These are phyloP conservation scores for Spheniscus mendiculus DNA, from an alignment of 2,113 vertebrate genomes.

Conservation along the genomic window DNA sequence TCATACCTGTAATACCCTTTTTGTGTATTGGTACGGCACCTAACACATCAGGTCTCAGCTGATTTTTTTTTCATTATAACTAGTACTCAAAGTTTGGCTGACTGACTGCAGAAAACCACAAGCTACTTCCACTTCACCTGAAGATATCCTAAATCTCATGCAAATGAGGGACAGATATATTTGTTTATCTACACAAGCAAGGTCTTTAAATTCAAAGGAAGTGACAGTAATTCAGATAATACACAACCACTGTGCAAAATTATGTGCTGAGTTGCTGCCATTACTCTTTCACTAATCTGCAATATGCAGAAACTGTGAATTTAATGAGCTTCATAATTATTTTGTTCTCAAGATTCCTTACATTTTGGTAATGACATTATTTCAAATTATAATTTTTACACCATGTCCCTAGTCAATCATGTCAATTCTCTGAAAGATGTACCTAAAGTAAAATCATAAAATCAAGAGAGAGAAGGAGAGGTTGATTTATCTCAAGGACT, in stretches of 20 bases:
- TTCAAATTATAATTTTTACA: constrained; percentile 29
- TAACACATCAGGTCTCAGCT: background rate
- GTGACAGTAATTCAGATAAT: constrained; percentile 41
- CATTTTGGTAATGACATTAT: constrained; percentile 42
- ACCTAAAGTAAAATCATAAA: background rate
- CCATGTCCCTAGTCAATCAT: constrained; percentile 3
- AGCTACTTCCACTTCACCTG: background rate
- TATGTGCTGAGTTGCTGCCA: constrained; percentile 21
- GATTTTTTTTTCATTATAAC: background rate
- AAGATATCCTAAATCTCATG: background rate
- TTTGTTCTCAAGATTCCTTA: constrained; percentile 34
- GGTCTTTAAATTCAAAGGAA: constrained; percentile 27
- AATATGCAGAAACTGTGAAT: constrained; percentile 34
- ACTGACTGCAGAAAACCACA: background rate
- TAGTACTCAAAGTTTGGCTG: background rate
- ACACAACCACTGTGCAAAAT: constrained; percentile 29
- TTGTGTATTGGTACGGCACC: background rate
- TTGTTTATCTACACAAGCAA: constrained; percentile 39
- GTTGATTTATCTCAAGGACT: constrained; percentile 64
- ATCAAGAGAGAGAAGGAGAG: background rate
- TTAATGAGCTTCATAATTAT: constrained; percentile 55
- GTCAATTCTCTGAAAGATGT: constrained; percentile 2
- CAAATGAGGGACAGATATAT: constrained; percentile 33
- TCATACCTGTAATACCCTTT: background rate
- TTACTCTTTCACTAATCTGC: constrained; percentile 57